Evolutionary conservation across 1,140 invertebrate species (phyloP).

Genomic region (Spodoptera frugiperda): DNA sequence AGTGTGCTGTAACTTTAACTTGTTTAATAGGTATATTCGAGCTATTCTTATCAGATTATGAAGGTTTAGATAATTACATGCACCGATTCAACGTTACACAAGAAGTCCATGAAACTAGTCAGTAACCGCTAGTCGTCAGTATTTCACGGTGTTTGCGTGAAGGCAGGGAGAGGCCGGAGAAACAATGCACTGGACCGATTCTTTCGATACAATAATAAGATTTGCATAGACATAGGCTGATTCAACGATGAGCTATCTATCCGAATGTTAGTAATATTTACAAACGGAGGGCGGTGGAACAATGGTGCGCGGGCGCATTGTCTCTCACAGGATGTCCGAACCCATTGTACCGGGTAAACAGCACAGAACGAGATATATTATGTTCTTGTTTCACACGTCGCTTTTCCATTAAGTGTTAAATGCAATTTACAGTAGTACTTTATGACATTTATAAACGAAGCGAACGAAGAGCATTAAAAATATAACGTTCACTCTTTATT

Average conservation of each 20-base stretch:
- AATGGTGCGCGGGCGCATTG: conserved; percentile 79
- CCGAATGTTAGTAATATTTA: conserved; percentile 73
- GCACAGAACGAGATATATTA: conserved; percentile 79
- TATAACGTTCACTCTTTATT: conserved; percentile 13
- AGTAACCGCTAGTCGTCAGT: neutral
- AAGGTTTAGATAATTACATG: neutral
- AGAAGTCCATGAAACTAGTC: neutral
- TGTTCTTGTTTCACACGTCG: conserved; percentile 56
- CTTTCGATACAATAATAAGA: conserved; percentile 43
- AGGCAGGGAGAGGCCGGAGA: neutral
- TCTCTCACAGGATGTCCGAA: conserved; percentile 81
- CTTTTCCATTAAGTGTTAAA: conserved; percentile 50
- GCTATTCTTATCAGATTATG: neutral
- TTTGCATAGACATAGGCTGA: conserved; percentile 50
- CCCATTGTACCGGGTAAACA: conserved; percentile 79
- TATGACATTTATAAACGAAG: too few relatives aligned
- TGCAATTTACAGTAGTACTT: conserved; percentile 35
- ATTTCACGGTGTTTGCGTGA: neutral
- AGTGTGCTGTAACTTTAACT: too few relatives aligned
- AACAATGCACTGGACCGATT: conserved; percentile 19
- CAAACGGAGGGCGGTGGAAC: conserved; percentile 73
- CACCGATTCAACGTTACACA: neutral
- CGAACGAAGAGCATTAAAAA: too few relatives aligned
- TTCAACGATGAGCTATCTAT: conserved; percentile 60
- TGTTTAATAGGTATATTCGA: too few relatives aligned